phyloP scores from a whole-genome alignment of 1,140 invertebrate genomes.

The Zophobas morio region DNA sequence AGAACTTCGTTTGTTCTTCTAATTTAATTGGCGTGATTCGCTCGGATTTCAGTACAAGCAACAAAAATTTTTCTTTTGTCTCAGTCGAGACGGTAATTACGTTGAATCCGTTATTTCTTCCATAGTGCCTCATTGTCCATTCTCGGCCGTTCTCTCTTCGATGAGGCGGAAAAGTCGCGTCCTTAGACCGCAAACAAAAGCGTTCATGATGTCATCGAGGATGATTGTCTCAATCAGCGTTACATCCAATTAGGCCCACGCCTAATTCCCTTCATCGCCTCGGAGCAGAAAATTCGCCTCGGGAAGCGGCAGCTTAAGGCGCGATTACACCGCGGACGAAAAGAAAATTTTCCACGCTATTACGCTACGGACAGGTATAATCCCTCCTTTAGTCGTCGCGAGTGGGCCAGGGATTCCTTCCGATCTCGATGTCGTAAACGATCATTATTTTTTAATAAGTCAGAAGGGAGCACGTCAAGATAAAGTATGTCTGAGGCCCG shows the following conservation, averaged over 20 bases:
- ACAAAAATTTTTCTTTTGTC: constrained; percentile 3
- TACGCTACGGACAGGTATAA: too few relatives aligned
- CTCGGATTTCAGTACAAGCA: not conserved
- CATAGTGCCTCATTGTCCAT: not conserved
- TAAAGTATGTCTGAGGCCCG: too few relatives aligned
- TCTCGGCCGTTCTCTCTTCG: not conserved
- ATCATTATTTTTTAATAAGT: constrained; percentile 13
- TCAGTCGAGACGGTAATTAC: not conserved
- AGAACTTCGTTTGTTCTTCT: not conserved
- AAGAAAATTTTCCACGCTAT: not conserved
- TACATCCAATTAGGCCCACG: constrained; percentile 10
- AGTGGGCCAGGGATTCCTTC: not conserved
- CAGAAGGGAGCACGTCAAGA: not conserved
- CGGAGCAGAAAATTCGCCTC: not conserved
- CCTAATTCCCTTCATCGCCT: constrained; percentile 3
- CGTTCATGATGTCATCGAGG: not conserved
- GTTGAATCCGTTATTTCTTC: not conserved
- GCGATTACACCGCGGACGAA: not conserved
- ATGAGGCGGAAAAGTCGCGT: not conserved
- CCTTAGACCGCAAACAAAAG: not conserved
- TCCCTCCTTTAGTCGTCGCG: too few relatives aligned
- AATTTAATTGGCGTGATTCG: not conserved
- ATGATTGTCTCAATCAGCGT: not conserved
- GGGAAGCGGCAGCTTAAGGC: not conserved
- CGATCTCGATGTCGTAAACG: not conserved